Evolutionary conservation across 2,113 vertebrate genomes (phyloP).

Genomic region (Dasypus novemcinctus): DNA sequence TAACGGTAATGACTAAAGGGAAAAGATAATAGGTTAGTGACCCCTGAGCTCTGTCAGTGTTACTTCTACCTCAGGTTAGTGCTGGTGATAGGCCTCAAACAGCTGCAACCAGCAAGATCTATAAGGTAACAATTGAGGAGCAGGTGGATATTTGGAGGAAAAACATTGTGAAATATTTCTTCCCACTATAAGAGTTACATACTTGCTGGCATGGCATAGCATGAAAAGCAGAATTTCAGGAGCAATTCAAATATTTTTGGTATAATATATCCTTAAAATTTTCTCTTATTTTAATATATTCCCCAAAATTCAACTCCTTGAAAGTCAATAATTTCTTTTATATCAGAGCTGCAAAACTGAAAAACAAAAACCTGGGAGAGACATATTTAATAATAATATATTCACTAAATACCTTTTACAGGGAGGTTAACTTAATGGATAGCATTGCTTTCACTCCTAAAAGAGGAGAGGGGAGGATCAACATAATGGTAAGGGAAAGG

Average conservation of each 20-base stretch:
- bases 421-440: neutral
- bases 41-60: neutral
- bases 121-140: neutral
- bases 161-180: neutral
- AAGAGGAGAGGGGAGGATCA: neutral
- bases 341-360: neutral
- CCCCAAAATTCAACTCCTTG: neutral
- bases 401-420: neutral
- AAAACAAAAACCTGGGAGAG: neutral
- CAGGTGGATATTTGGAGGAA: neutral
- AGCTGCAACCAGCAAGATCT: neutral
- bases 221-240: neutral
- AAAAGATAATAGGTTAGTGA: neutral
- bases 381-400: neutral
- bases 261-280: neutral
- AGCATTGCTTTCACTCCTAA: neutral
- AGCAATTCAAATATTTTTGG: neutral
- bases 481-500: neutral
- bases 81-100: neutral
- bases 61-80: neutral
- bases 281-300: neutral
- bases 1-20: neutral
- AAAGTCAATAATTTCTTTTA: neutral
- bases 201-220: neutral
- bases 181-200: neutral